Conservation (phyloP, 2,888 invertebrate species). For the Tubulanus polymorphus region DNA sequence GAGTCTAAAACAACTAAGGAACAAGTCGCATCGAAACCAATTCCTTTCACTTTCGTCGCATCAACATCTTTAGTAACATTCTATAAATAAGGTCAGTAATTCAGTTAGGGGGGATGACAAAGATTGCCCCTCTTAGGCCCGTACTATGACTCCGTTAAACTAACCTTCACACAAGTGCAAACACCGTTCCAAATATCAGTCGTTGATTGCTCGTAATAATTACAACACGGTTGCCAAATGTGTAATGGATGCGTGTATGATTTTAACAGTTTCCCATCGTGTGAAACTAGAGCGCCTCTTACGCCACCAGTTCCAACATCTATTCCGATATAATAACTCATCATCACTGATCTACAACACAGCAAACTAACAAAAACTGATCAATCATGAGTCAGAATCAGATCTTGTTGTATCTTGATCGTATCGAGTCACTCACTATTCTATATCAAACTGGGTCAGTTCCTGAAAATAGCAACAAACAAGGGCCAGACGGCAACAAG, state of each 20-base stretch:
- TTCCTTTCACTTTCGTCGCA: conserved; percentile 57
- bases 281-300: conserved; percentile 68
- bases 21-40: conserved; percentile 95
- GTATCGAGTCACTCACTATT: too few species aligned
- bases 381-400: too few species aligned
- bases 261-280: conserved; percentile 59
- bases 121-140: neutral
- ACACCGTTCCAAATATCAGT: conserved; percentile 81
- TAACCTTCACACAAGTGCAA: conserved; percentile 71
- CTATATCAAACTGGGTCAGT: too few species aligned
- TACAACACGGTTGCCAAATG: conserved; percentile 72
- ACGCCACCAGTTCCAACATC: conserved; percentile 93
- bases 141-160: neutral
- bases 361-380: too few species aligned
- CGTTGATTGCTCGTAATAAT: conserved; percentile 87
- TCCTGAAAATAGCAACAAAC: too few species aligned
- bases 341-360: too few species aligned
- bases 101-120: neutral
- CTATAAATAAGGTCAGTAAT: conserved; percentile 12
- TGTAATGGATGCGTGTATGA: conserved; percentile 63
- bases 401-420: too few species aligned
- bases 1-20: conserved; percentile 78
- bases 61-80: conserved; percentile 22
- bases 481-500: too few species aligned
- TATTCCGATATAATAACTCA: conserved; percentile 60